Conservation (phyloP, 2,888 invertebrate species). For the Pterostichus niger region DNA sequence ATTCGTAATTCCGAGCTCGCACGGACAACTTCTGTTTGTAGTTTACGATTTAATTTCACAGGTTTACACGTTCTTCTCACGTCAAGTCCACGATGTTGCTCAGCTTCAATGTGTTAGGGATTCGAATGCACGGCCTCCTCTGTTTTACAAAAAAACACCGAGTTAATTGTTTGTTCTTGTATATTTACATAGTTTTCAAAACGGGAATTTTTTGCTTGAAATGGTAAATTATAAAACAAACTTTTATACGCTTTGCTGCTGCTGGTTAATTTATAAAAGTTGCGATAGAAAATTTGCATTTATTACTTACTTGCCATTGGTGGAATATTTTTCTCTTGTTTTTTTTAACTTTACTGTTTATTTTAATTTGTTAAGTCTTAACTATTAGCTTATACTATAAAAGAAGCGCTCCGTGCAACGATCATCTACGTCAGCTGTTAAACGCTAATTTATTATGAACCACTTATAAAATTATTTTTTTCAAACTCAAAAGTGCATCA, state of each 20-base stretch:
- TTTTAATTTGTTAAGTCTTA: no score
- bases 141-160: constrained; percentile 23
- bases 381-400: no score
- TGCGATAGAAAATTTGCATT: constrained; percentile 18
- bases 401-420: no score
- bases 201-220: constrained; percentile 19
- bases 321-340: neutral
- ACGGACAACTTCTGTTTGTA: constrained; percentile 56
- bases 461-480: no score
- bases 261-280: neutral
- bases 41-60: constrained; percentile 65
- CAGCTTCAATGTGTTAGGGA: neutral
- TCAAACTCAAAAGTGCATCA: no score
- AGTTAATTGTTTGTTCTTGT: constrained; percentile 10
- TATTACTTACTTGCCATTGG: neutral
- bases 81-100: neutral
- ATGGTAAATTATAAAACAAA: constrained; percentile 35
- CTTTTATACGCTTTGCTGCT: constrained; percentile 3
- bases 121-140: neutral
- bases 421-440: no score
- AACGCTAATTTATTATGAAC: no score
- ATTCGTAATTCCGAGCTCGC: constrained; percentile 55
- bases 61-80: constrained; percentile 52
- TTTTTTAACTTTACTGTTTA: neutral
- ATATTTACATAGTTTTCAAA: constrained; percentile 25